Evolutionary conservation across 2,113 vertebrate species (phyloP).

Genomic region (Trachemys scripta): DNA sequence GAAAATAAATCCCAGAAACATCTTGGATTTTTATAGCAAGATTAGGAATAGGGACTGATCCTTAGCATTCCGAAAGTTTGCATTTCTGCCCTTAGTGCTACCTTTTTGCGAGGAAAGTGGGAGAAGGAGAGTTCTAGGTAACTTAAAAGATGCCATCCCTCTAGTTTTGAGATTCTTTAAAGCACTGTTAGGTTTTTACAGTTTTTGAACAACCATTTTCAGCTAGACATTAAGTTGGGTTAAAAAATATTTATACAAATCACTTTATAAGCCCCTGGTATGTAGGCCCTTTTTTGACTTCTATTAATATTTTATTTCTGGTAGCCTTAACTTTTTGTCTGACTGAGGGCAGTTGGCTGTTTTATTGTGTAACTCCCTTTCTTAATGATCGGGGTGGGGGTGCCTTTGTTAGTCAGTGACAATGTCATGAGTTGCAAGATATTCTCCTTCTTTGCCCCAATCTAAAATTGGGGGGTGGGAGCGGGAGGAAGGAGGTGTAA

Average conservation of each 20-base stretch:
- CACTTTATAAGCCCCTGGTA: background rate
- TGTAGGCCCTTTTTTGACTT: background rate
- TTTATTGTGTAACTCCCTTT: background rate
- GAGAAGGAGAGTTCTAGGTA: no score
- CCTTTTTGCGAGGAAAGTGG: no score
- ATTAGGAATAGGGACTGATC: no score
- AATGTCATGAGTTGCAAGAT: background rate
- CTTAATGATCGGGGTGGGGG: background rate
- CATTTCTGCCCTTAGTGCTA: no score
- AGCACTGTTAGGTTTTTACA: background rate
- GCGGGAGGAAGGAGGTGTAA: background rate
- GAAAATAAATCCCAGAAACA: background rate
- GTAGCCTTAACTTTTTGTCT: background rate
- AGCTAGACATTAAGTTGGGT: background rate
- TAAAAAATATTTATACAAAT: background rate
- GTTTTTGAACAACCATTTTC: background rate
- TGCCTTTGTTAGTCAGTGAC: slow-evolving; percentile 1
- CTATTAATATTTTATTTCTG: background rate
- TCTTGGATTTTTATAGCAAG: background rate
- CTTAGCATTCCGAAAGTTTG: no score
- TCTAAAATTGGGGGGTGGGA: slow-evolving; percentile 12
- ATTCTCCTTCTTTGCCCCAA: background rate
- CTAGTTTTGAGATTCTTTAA: background rate
- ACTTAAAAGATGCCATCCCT: background rate
- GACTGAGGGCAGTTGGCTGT: background rate